Percentiles rank a stretch among this genome's conserved stretches.
phyloP scores from a whole-genome alignment of 2,888 invertebrate species.

The Sicus ferrugineus region DNA sequence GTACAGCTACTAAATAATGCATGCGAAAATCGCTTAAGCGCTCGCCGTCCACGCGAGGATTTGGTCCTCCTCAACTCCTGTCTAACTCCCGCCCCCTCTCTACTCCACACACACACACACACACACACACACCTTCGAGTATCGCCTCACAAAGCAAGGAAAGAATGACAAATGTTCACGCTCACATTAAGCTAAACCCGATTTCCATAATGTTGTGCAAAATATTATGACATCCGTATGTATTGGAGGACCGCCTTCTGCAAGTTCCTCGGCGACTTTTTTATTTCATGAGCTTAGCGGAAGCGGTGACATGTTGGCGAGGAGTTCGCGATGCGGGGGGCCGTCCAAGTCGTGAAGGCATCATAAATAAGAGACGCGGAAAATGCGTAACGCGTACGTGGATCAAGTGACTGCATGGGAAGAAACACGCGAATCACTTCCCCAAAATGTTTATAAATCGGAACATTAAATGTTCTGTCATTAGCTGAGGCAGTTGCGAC shows the following conservation, averaged over 20 bases:
- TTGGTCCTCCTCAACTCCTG: neutral
- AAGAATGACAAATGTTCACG: constrained; percentile 60
- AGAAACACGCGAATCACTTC: constrained; percentile 1
- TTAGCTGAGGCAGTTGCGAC: neutral
- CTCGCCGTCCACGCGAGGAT: neutral
- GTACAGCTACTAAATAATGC: constrained; percentile 18
- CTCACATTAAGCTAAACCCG: constrained; percentile 58
- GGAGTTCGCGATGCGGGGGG: neutral
- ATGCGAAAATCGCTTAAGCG: constrained; percentile 23
- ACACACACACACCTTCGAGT: neutral
- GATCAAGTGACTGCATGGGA: neutral
- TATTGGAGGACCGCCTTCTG: neutral
- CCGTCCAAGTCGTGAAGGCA: neutral
- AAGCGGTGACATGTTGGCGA: constrained; percentile 11
- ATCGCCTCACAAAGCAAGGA: neutral
- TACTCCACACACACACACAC: too few relatives aligned
- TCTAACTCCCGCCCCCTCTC: neutral
- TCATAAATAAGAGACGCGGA: constrained; percentile 27
- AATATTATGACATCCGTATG: neutral
- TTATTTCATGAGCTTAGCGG: constrained; percentile 7
- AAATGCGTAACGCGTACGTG: constrained; percentile 14
- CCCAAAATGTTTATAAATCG: neutral
- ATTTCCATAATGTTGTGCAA: constrained; percentile 26
- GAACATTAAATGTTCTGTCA: constrained; percentile 18
- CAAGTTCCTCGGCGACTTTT: neutral